A percentile compares a stretch with the other conserved stretches of the same genome.
These are phyloP conservation scores for Sycobia sp. DNA, from an alignment of 1,140 invertebrate species.

Conservation along the genomic window DNA sequence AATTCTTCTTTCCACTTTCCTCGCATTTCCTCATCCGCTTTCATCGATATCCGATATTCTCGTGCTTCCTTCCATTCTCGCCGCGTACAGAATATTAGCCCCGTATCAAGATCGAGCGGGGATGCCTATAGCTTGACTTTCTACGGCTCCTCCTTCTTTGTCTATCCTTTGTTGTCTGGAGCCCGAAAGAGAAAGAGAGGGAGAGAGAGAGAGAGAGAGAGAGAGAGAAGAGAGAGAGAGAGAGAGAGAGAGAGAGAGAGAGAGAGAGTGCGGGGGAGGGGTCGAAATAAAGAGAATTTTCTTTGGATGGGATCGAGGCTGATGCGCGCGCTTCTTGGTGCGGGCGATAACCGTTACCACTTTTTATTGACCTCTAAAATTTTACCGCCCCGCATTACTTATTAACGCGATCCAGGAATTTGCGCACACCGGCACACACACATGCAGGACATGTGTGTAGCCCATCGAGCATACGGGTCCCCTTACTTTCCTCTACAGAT, in stretches of 20 bases:
- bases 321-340: not conserved
- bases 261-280: too few relatives aligned
- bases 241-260: too few relatives aligned
- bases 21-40: too few relatives aligned
- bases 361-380: constrained; percentile 34
- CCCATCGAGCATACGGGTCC: too few relatives aligned
- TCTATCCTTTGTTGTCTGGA: not conserved
- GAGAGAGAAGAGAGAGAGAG: too few relatives aligned
- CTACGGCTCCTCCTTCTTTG: constrained; percentile 8
- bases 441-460: too few relatives aligned
- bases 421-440: too few relatives aligned
- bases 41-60: not conserved
- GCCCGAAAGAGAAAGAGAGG: not conserved
- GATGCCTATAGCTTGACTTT: not conserved
- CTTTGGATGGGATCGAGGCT: constrained; percentile 8
- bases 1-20: too few relatives aligned
- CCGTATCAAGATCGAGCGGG: constrained; percentile 3
- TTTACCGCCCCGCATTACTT: constrained; percentile 33
- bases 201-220: too few relatives aligned
- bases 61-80: not conserved
- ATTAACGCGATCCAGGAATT: constrained; percentile 29
- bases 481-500: too few relatives aligned
- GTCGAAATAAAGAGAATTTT: too few relatives aligned
- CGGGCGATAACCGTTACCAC: constrained; percentile 22
- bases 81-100: constrained; percentile 18